phyloP scores from a whole-genome alignment of 2,113 vertebrate genomes.

The Carassius carassius region DNA sequence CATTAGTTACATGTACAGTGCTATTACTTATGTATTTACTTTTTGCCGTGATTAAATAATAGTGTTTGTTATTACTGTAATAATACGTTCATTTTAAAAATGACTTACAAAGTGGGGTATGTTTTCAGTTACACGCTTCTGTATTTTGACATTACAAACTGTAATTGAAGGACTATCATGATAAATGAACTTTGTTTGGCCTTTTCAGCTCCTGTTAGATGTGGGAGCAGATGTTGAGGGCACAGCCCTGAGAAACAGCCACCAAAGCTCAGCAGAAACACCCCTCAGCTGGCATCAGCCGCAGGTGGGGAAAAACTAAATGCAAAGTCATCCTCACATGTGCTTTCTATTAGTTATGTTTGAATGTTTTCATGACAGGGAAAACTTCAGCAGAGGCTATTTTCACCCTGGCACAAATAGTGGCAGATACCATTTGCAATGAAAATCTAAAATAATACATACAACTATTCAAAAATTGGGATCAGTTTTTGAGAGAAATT shows the following conservation, averaged over 20 bases:
- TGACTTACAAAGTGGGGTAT: too few relatives aligned
- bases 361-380: not conserved
- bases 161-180: not conserved
- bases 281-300: slow-evolving; percentile 92
- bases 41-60: not conserved
- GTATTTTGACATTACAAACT: not conserved
- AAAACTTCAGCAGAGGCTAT: not conserved
- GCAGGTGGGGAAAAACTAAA: slow-evolving; percentile 76
- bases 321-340: not conserved
- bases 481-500: not conserved
- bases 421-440: not conserved
- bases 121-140: slow-evolving; percentile 29
- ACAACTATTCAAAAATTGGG: not conserved
- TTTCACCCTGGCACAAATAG: not conserved
- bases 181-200: slow-evolving; percentile 10
- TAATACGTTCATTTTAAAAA: not conserved
- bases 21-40: not conserved
- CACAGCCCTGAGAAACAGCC: slow-evolving; percentile 75
- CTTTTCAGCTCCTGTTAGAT: slow-evolving; percentile 86
- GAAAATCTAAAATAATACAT: not conserved
- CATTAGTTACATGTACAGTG: not conserved
- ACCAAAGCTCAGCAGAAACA: slow-evolving; percentile 85
- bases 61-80: not conserved
- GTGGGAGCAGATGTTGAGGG: slow-evolving; percentile 90
- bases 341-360: not conserved